phyloP scores from a whole-genome alignment of 2,797 vertebrate species.

The Lindbergichthys nudifrons region DNA sequence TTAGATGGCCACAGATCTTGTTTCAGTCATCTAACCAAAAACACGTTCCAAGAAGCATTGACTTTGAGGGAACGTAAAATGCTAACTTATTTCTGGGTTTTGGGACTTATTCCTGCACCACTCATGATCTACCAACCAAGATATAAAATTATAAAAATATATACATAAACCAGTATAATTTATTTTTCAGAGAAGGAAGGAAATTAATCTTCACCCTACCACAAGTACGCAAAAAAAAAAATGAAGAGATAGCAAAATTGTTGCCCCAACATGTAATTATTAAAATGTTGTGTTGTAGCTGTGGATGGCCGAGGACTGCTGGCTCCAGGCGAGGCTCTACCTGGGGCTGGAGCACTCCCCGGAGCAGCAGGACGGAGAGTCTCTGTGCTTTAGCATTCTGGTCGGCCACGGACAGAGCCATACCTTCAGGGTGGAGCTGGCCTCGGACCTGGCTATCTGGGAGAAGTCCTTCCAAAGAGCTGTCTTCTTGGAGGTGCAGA shows the following conservation, averaged over 20 bases:
- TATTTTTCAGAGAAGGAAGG: conserved; percentile 5
- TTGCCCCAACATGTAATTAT: not conserved
- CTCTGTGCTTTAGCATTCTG: conserved; percentile 92
- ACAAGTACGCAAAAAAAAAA: not conserved
- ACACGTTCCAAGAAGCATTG: no score
- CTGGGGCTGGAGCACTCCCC: conserved; percentile 90
- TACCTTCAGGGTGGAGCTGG: conserved; percentile 91
- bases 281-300: conserved; percentile 81
- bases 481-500: conserved; percentile 93
- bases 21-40: no score
- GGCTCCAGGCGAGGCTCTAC: conserved; percentile 91
- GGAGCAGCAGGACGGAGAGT: conserved; percentile 86
- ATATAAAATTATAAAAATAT: not conserved
- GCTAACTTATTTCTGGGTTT: no score
- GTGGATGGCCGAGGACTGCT: conserved; percentile 91
- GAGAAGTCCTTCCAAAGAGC: conserved; percentile 95
- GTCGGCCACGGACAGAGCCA: conserved; percentile 90
- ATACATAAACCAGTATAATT: not conserved
- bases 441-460: conserved; percentile 90
- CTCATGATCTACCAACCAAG: conserved; percentile 7
- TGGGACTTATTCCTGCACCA: no score
- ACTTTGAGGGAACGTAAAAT: no score
- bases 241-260: not conserved
- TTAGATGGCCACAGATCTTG: no score
- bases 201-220: not conserved